A percentile compares a stretch with the other conserved stretches of the same genome.
These are phyloP conservation scores for Clepsis dumicolana DNA, from an alignment of 2,888 invertebrate species.

Conservation along the genomic window DNA sequence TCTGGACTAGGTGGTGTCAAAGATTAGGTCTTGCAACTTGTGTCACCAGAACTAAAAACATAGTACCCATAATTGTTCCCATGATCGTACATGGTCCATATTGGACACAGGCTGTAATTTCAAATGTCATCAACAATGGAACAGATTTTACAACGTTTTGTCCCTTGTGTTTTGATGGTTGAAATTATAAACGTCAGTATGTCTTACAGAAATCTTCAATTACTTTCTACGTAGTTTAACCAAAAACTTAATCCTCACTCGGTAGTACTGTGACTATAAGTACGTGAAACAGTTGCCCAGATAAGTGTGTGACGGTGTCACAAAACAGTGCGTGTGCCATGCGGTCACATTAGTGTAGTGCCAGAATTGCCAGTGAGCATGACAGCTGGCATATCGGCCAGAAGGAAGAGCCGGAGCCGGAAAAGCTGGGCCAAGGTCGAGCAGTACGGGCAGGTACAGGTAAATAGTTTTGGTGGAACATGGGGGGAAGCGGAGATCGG, in stretches of 20 bases:
- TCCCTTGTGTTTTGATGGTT: not conserved
- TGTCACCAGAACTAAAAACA: slow-evolving; percentile 10
- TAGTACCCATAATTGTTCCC: no score
- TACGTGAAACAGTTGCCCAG: not conserved
- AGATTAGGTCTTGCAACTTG: not conserved
- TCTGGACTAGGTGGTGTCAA: not conserved
- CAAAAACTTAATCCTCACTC: not conserved
- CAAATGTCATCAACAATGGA: not conserved
- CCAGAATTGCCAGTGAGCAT: slow-evolving; percentile 53
- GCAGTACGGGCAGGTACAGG: slow-evolving; percentile 71
- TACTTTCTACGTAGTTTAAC: not conserved
- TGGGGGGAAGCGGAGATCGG: no score
- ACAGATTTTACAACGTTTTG: not conserved
- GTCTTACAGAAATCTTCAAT: not conserved
- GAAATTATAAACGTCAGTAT: not conserved
- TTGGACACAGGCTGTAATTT: not conserved
- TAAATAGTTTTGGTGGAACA: no score
- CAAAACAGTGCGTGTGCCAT: slow-evolving; percentile 16
- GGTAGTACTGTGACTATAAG: not conserved
- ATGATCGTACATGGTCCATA: no score
- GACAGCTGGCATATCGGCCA: slow-evolving; percentile 78
- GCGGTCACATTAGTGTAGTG: slow-evolving; percentile 37
- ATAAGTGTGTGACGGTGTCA: not conserved
- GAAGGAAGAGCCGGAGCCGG: slow-evolving; percentile 70
- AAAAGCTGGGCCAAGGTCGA: slow-evolving; percentile 78